A percentile compares a stretch with the other conserved stretches of the same genome.
Conservation (phyloP, 1,140 invertebrate species). For the Trissolcus basalis region DNA sequence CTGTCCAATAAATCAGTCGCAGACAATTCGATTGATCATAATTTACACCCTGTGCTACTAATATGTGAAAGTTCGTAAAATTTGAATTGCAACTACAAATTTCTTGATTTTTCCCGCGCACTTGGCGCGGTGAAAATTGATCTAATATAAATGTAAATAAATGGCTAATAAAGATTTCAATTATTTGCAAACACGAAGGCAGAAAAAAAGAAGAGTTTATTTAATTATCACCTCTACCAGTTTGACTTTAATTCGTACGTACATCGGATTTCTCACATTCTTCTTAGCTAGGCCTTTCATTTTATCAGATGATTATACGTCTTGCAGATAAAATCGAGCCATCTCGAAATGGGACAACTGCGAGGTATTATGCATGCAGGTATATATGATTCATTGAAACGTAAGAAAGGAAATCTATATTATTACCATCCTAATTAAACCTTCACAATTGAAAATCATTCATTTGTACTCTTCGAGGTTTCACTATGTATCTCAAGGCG, state of each 20-base stretch:
- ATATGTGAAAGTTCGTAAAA: too few species aligned
- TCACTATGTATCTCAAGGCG: too few species aligned
- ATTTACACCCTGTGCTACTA: too few species aligned
- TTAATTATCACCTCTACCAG: slow-evolving; percentile 1
- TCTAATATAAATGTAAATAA: too few species aligned
- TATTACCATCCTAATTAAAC: slow-evolving; percentile 9
- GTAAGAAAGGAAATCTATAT: slow-evolving; percentile 7
- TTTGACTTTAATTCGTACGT: slow-evolving; percentile 1
- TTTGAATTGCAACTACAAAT: too few species aligned
- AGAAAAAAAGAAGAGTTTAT: background rate
- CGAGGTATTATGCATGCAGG: slow-evolving; percentile 14
- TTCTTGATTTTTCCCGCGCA: too few species aligned
- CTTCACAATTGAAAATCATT: too few species aligned
- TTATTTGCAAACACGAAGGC: background rate
- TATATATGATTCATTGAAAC: slow-evolving; percentile 13
- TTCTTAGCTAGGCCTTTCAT: slow-evolving; percentile 9
- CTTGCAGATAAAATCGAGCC: slow-evolving; percentile 34
- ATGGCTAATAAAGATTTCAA: too few species aligned
- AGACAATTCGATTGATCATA: too few species aligned
- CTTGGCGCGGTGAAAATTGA: too few species aligned
- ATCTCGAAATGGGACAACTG: slow-evolving; percentile 35
- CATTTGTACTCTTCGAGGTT: too few species aligned
- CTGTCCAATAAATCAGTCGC: too few species aligned
- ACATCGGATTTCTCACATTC: slow-evolving; percentile 28
- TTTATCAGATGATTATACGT: slow-evolving; percentile 31